Evolutionary conservation across 2,888 invertebrate genomes (phyloP), one percentile per base, ranked within the genome.

Genomic region (Deilephila elpenor): DNA sequence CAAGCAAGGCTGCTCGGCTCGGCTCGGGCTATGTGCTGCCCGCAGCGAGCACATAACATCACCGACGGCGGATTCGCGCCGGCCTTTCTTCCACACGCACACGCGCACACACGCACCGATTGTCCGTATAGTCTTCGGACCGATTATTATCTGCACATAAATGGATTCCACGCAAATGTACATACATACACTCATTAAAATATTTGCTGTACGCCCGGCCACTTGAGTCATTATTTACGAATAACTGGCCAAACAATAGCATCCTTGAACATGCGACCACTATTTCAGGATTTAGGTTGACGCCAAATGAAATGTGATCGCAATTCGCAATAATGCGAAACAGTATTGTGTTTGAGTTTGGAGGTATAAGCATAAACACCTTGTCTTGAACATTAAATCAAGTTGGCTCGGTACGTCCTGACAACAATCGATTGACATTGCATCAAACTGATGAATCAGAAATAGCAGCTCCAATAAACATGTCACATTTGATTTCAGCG

Each of bases 11-110:
- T 87, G 79, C 88, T 87, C 85, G 88, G 89, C 84, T 83, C 85
- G 88, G 83, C 84, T 81, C 86, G 83, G 86, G 87, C 90, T 91
- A 92, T 93, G 89, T 92, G 91, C 90, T 85, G 89, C 89, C 90
- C 80, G 89, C 86, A 86, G 89, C 84, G 84, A 85, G 87, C 92
- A 93, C 88, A 94, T 93, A 93, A 90, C 92, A 88, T 91, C 88
- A 86, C 89, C 91, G 86, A 80, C 89, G 89, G 83, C 84, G 90
- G 92, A 93, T 93, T 93, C 92, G 93, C 94, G 93, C 87, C 92
- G 89, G 88, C 88, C 89, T 89, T 89, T 89, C 90, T 88, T 87
- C 86, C 88, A 82, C 89, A 90, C 91, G 86, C 90, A 88, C 86
- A 83, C 72, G 20, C 71, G 59, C 70, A n/a, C 20, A 70, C 44